These are phyloP conservation scores for Acanthurus leucopareius DNA, from an alignment of 2,797 vertebrate genomes.

Conservation along the genomic window DNA sequence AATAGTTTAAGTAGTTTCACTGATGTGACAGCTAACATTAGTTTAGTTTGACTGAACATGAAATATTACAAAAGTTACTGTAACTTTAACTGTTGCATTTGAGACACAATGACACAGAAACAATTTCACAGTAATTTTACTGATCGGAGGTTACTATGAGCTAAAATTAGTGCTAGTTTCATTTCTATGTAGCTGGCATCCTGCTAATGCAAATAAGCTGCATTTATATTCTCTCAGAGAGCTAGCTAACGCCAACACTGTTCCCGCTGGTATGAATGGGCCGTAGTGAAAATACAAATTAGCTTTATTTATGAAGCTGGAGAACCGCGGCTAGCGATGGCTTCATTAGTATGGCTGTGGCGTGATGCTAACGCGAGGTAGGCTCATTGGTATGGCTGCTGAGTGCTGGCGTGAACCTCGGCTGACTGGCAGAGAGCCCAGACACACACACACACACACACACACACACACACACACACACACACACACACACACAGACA, in stretches of 20 bases:
- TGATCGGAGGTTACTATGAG: background rate
- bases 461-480: conserved; percentile 28
- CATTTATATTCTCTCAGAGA: conserved; percentile 42
- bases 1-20: too few species aligned
- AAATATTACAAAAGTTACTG: background rate
- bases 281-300: conserved; percentile 41
- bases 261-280: background rate
- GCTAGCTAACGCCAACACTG: conserved; percentile 2
- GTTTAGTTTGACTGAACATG: background rate
- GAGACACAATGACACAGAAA: too few species aligned
- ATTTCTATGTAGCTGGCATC: conserved; percentile 17
- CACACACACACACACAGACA: conserved; percentile 14
- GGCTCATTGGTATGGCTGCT: conserved; percentile 74
- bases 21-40: too few species aligned
- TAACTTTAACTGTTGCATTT: too few species aligned
- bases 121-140: background rate
- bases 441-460: conserved; percentile 33
- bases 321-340: conserved; percentile 39
- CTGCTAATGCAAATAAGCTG: conserved; percentile 20
- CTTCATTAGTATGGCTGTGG: conserved; percentile 69
- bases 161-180: background rate
- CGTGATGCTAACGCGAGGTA: conserved; percentile 46
- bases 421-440: conserved; percentile 73
- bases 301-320: conserved; percentile 45
- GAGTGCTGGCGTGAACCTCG: conserved; percentile 66